phyloP scores from a whole-genome alignment of 2,113 vertebrate genomes.

The Procavia capensis region DNA sequence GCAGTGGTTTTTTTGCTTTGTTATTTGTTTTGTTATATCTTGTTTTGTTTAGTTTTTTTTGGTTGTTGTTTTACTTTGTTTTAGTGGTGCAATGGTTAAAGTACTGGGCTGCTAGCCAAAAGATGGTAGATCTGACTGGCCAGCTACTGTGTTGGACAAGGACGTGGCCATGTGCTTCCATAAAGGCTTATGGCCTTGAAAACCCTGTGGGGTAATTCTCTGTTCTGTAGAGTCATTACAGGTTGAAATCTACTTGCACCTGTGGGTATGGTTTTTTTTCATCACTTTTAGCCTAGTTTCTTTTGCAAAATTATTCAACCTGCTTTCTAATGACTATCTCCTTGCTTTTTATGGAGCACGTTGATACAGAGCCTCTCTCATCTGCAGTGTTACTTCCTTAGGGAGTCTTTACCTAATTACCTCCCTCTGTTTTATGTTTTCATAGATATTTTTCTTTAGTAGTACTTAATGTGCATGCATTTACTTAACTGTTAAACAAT shows the following conservation, averaged over 20 bases:
- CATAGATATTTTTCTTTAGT: neutral
- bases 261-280: neutral
- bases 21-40: no score
- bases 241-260: neutral
- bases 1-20: no score
- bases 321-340: constrained; percentile 37
- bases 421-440: constrained; percentile 55
- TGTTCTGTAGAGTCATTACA: neutral
- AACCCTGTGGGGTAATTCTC: neutral
- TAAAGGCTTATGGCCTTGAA: no score
- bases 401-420: constrained; percentile 30
- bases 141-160: neutral
- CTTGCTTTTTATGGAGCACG: neutral
- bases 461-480: neutral
- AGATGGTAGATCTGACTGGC: neutral
- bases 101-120: neutral
- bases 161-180: no score
- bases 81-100: neutral
- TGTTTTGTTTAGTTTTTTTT: no score
- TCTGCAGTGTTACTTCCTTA: constrained; percentile 33
- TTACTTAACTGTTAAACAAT: neutral
- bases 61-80: no score
- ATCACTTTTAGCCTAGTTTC: neutral
- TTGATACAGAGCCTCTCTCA: neutral
- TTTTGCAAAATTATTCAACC: constrained; percentile 28